Conservation (phyloP, 1,140 invertebrate species). For the Helicorthomorpha holstii region DNA sequence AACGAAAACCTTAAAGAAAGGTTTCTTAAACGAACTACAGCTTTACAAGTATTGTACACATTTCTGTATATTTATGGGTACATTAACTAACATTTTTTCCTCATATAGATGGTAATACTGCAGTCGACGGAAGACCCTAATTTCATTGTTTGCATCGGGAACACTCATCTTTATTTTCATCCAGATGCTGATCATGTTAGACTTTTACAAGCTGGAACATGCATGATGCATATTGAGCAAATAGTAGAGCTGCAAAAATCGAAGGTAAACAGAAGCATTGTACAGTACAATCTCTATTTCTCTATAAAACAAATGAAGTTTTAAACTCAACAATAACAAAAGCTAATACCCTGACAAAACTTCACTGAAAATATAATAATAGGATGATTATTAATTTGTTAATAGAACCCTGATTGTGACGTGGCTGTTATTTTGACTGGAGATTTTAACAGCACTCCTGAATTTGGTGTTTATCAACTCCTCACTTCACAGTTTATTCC, state of each 20-base stretch:
- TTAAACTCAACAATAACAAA: too few relatives aligned
- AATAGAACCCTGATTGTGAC: constrained; percentile 34
- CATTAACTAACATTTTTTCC: too few relatives aligned
- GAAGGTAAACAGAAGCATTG: constrained; percentile 14
- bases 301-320: too few relatives aligned
- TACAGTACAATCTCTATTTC: too few relatives aligned
- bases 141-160: constrained; percentile 47
- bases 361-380: constrained; percentile 9
- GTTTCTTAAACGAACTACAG: constrained; percentile 20
- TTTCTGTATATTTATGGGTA: too few relatives aligned
- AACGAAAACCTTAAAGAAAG: constrained; percentile 37
- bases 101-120: constrained; percentile 40
- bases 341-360: constrained; percentile 4
- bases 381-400: constrained; percentile 18
- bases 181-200: constrained; percentile 73
- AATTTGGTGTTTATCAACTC: constrained; percentile 55
- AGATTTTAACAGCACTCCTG: constrained; percentile 73
- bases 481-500: constrained; percentile 45
- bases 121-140: constrained; percentile 37
- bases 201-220: constrained; percentile 38
- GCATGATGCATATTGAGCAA: constrained; percentile 20
- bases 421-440: constrained; percentile 55
- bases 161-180: constrained; percentile 85
- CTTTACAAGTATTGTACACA: constrained; percentile 27
- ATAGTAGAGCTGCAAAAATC: constrained; percentile 27